Evolutionary conservation across 1,140 invertebrate genomes (phyloP), one percentile per base, ranked within the genome.

Genomic region (Elymnias hypermnestra): DNA sequence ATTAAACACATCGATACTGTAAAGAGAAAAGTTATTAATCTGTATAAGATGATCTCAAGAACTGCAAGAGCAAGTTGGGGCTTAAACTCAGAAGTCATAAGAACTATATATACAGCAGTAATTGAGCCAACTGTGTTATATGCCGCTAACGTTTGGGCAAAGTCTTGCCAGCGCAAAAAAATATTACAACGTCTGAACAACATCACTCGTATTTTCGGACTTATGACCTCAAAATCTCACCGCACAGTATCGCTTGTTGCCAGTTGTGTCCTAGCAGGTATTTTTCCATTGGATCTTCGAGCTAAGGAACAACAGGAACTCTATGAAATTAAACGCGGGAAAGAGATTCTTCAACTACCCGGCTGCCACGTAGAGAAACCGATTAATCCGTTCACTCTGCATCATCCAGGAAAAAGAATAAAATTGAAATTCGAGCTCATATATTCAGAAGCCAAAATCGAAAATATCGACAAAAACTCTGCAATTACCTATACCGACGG

Each of bases 401-500:
- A 21, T 4, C 19, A 21, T 6, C 19, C 19, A 3, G 19, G 3
- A 3, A 21, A 6, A 21, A 21, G 19, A 21, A 3, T 4, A 21
- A 3, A 6, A 21, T 6, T 21, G 19, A 6, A 21, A 6, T 21
- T 21, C 19, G 6, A 21, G 6, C 19, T 21, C 19, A 21, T 21
- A 3, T 4, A 21, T 21, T 3, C 19, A 3, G 19, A 21, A 21
- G 19, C 3, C 3, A 6, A 21, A 3, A 10, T 22, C 7, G 14
- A 1, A 18, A 43, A 29, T n/a, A 7, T 14, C 13, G 4, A 23
- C 13, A 5, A 21, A 7, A n/a, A 29, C 18, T 8, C 18, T 22
- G 3, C 13, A 25, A n/a, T n/a, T 3, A 29, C 45, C 0, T 52
- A 44, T 14, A 52, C 49, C 0, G 40, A 52, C 12, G 49, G 41